Base-by-base conservation (phyloP, 2,113 vertebrate species). In the Tychaedon coryphoeus region DNA sequence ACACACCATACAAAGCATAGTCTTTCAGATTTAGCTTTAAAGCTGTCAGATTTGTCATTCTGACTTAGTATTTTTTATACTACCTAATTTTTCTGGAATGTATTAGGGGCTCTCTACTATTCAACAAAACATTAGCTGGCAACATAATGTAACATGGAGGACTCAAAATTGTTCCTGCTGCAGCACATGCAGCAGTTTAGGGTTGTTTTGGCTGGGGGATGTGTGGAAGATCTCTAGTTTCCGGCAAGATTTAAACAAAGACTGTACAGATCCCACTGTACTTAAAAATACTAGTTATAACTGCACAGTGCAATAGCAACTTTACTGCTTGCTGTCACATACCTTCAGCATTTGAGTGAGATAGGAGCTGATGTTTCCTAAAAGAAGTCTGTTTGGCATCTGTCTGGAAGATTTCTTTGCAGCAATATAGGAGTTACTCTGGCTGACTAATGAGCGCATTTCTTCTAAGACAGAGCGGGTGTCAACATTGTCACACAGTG, bases 401-500 rank as follows among this genome's bases (percentile, higher is more conserved):
- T 98, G 96, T 76, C 98, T 98, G 58, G 96, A 86, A 8, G 96
- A 97, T 96, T 99, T 99, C 96, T 98, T 98, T 79, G 96, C 80
- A 10, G 99, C 99, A 71, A 99, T 98, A 94, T 99, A 99, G 67
- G 98, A 98, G 98, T 99, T 99, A 96, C 98, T 98, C 85, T 98
- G 99, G 88, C 98, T 86, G 66, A 99, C 98, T 71, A 99, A 97
- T 0, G 98, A 95, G 17, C 99, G 98, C 98, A 99, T 98, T 94
- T 99, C 99, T 92, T 99, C 99, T 98, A 99, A 86, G 78, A 96
- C 98, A 0, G 98, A 95, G 77, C 99, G 99, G 1, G 99, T 99
- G 97, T 99, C 99, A 23, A 99, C 72, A 64, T 99, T 99, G 92
- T 99, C 99, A 53, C 99, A 99, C 81, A 99, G 97, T 2, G 99